Percentiles rank a stretch among this genome's conserved stretches.
Conservation (phyloP, 2,113 vertebrate species). For the Scortum barcoo region DNA sequence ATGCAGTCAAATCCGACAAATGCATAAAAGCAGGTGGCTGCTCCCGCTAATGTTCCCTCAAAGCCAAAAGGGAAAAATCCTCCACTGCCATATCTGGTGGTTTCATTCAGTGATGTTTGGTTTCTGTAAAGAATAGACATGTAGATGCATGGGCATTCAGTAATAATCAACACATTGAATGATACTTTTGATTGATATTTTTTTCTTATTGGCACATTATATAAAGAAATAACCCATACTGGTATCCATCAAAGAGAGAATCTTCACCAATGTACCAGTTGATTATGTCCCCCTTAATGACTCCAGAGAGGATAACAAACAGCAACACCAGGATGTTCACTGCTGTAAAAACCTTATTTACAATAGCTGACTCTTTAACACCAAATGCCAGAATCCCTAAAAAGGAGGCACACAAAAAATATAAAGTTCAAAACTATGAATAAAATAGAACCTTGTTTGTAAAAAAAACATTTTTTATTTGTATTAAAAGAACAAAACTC, state of each 20-base stretch:
- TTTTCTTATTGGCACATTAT: neutral
- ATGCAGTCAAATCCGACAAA: slow-evolving; percentile 83
- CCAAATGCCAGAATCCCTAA: slow-evolving; percentile 90
- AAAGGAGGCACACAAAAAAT: slow-evolving; percentile 27
- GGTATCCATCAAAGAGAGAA: slow-evolving; percentile 54
- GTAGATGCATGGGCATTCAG: neutral
- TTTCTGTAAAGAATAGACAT: slow-evolving; percentile 74
- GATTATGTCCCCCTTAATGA: slow-evolving; percentile 85
- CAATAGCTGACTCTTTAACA: slow-evolving; percentile 87
- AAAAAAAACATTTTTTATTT: neutral
- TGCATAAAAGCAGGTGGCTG: slow-evolving; percentile 80
- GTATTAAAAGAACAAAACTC: slow-evolving; percentile 17
- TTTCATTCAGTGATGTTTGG: slow-evolving; percentile 74
- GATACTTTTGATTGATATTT: no score
- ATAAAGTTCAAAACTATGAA: neutral
- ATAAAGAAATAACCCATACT: slow-evolving; percentile 47
- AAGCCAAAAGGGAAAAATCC: slow-evolving; percentile 86
- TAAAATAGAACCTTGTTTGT: neutral
- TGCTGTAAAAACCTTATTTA: slow-evolving; percentile 89
- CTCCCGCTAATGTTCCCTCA: slow-evolving; percentile 77
- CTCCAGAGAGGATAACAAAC: slow-evolving; percentile 87
- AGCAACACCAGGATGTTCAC: slow-evolving; percentile 86
- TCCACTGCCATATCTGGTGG: slow-evolving; percentile 79
- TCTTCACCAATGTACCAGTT: slow-evolving; percentile 86
- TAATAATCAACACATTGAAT: neutral